Evolutionary conservation across 2,888 invertebrate species (phyloP).

Genomic region (Nineta flava): DNA sequence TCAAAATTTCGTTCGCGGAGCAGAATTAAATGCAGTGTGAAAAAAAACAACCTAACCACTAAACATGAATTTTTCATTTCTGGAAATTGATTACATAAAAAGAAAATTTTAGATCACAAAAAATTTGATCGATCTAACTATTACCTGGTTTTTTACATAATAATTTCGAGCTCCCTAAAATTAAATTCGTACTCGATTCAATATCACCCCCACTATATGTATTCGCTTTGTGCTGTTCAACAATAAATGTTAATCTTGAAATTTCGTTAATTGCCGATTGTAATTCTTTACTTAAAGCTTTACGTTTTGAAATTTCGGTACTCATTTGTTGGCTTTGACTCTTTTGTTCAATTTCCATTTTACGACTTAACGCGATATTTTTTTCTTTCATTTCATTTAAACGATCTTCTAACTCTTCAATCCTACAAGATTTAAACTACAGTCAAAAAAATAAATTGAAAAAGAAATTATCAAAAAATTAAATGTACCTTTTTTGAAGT

Average conservation of each 20-base stretch:
- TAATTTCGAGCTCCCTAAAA: not conserved
- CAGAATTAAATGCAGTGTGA: no score
- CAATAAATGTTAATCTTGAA: not conserved
- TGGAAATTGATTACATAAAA: no score
- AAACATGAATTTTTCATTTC: no score
- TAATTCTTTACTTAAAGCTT: constrained; percentile 50
- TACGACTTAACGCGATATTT: constrained; percentile 47
- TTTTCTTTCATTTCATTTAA: constrained; percentile 44
- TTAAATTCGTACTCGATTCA: not conserved
- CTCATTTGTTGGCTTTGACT: constrained; percentile 55
- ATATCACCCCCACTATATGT: not conserved
- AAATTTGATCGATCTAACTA: no score
- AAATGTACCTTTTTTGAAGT: constrained; percentile 2
- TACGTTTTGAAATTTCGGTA: constrained; percentile 50
- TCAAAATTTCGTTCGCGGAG: no score
- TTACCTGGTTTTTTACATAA: not conserved
- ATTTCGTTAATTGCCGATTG: constrained; percentile 39
- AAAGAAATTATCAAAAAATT: constrained; percentile 1
- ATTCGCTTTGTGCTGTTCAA: not conserved
- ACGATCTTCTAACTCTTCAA: constrained; percentile 36
- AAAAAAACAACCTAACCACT: no score
- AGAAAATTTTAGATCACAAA: no score
- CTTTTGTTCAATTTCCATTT: constrained; percentile 55
- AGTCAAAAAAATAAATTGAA: not conserved
- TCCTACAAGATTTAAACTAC: constrained; percentile 9